These are phyloP conservation scores for Stigmatopora argus DNA, from an alignment of 2,113 vertebrate species.

Conservation along the genomic window DNA sequence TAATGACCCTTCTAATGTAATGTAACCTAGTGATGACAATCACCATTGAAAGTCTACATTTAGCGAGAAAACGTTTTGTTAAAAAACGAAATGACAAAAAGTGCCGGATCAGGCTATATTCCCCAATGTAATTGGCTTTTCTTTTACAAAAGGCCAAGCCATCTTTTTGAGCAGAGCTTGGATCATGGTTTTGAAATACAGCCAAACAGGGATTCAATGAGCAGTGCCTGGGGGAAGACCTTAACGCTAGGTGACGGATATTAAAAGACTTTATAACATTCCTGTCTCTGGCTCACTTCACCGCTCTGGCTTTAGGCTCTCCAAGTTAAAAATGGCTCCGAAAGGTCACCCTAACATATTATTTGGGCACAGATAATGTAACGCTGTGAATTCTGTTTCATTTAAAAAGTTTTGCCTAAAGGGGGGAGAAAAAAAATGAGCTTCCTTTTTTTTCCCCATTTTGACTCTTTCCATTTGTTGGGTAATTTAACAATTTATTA, in stretches of 20 bases:
- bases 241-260: slow-evolving; percentile 27
- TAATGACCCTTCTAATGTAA: slow-evolving; percentile 3
- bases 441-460: neutral
- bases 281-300: slow-evolving; percentile 23
- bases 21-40: neutral
- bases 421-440: neutral
- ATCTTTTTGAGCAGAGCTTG: slow-evolving; percentile 20
- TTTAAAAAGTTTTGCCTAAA: slow-evolving; percentile 18
- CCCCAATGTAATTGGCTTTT: slow-evolving; percentile 11
- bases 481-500: neutral
- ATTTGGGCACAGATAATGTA: slow-evolving; percentile 31
- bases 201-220: slow-evolving; percentile 21
- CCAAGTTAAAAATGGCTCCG: slow-evolving; percentile 28
- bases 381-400: slow-evolving; percentile 28
- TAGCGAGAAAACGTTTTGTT: neutral
- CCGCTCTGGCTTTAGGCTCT: slow-evolving; percentile 28
- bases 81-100: neutral
- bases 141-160: slow-evolving; percentile 17
- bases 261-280: slow-evolving; percentile 42
- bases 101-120: slow-evolving; percentile 9
- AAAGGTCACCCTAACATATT: slow-evolving; percentile 50
- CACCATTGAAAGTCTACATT: slow-evolving; percentile 13
- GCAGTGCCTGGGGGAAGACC: slow-evolving; percentile 20
- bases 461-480: slow-evolving; percentile 8
- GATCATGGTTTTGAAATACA: slow-evolving; percentile 19